phyloP scores from a whole-genome alignment of 2,797 vertebrate species.

The Rhyacichthys aspro region DNA sequence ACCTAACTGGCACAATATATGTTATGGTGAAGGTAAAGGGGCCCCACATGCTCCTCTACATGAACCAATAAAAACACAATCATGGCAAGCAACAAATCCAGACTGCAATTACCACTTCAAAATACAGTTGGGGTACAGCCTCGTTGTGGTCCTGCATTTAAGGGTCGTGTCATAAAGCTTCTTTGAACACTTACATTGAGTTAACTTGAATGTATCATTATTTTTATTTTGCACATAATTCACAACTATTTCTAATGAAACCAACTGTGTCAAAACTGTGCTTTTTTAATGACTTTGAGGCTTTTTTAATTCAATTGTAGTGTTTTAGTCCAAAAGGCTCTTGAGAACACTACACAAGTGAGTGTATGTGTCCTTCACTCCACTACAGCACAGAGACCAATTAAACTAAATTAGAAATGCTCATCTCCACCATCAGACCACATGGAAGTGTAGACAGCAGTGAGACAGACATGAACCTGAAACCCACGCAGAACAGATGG shows the following conservation, averaged over 20 bases:
- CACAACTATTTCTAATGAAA: no score
- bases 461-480: constrained; percentile 41
- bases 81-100: neutral
- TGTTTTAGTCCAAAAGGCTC: neutral
- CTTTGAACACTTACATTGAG: no score
- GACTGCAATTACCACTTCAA: neutral
- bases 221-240: no score
- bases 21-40: constrained; percentile 40
- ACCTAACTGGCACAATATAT: constrained; percentile 45
- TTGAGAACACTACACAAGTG: neutral
- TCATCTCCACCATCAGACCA: constrained; percentile 21
- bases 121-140: neutral
- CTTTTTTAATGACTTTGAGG: neutral
- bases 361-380: neutral
- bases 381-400: constrained; percentile 24
- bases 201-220: no score
- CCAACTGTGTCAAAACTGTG: no score
- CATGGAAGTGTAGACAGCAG: constrained; percentile 19
- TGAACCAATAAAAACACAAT: constrained; percentile 26
- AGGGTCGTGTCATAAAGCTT: no score
- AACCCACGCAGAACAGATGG: constrained; percentile 57
- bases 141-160: no score
- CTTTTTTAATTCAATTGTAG: neutral
- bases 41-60: constrained; percentile 31
- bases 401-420: constrained; percentile 26